Percentiles rank a stretch among this genome's conserved stretches.
These are phyloP conservation scores for Cotesia chilonis DNA, from an alignment of 1,140 invertebrate species.

Conservation along the genomic window DNA sequence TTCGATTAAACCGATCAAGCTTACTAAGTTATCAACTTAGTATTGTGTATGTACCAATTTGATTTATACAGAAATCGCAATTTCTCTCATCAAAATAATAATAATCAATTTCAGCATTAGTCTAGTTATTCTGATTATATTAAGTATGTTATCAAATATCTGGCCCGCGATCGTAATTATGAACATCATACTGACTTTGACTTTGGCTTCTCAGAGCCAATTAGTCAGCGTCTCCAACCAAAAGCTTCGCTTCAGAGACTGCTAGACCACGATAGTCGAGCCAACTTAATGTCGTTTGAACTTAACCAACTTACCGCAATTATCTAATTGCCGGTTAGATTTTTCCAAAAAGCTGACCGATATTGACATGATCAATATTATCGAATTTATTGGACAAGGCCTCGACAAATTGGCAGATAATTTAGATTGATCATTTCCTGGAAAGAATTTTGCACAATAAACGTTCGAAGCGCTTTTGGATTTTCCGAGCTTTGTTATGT, in stretches of 20 bases:
- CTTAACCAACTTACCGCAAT: conserved; percentile 46
- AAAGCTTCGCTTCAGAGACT: conserved; percentile 6
- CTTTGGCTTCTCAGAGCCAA: conserved; percentile 38
- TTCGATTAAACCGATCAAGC: too few species aligned
- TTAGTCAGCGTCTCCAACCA: conserved; percentile 49
- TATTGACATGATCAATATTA: background rate
- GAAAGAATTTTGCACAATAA: too few species aligned
- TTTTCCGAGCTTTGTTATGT: too few species aligned
- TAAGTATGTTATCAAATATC: conserved; percentile 31
- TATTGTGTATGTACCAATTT: too few species aligned
- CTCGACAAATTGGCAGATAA: too few species aligned
- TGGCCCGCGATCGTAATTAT: conserved; percentile 29
- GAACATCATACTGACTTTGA: conserved; percentile 49
- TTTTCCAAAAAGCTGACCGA: conserved; percentile 32
- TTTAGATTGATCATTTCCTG: too few species aligned
- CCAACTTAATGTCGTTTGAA: conserved; percentile 45
- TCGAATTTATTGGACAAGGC: background rate
- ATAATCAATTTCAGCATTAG: too few species aligned
- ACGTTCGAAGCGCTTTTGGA: too few species aligned
- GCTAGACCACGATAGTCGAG: conserved; percentile 26
- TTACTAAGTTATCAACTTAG: too few species aligned
- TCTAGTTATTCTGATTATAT: too few species aligned
- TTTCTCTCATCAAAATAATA: too few species aligned
- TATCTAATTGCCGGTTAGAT: conserved; percentile 52
- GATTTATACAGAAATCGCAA: too few species aligned